These are phyloP conservation scores for Sarcophaga carnaria DNA, from an alignment of 2,888 invertebrate species.

Conservation along the genomic window DNA sequence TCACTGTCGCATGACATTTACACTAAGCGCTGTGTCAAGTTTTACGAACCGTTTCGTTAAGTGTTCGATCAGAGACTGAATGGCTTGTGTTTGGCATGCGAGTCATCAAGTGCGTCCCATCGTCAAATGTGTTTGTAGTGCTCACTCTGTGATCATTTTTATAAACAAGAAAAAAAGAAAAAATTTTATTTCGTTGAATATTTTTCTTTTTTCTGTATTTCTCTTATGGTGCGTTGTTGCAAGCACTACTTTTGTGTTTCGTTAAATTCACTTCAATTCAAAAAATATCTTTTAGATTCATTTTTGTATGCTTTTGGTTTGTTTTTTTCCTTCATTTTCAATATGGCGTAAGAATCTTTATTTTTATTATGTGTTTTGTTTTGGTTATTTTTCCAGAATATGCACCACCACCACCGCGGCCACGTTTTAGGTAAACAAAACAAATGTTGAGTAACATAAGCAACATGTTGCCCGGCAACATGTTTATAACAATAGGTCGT, in stretches of 20 bases:
- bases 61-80: slow-evolving; percentile 78
- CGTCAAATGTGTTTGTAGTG: slow-evolving; percentile 21
- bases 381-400: slow-evolving; percentile 7
- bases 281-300: slow-evolving; percentile 58
- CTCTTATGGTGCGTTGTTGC: slow-evolving; percentile 29
- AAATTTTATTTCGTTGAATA: not conserved
- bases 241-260: slow-evolving; percentile 31
- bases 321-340: not conserved
- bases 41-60: slow-evolving; percentile 70
- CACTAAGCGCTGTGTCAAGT: slow-evolving; percentile 64
- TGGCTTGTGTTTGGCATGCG: slow-evolving; percentile 40
- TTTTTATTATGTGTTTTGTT: slow-evolving; percentile 25
- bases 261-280: slow-evolving; percentile 4
- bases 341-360: not conserved
- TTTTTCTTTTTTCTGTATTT: not conserved
- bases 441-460: slow-evolving; percentile 9
- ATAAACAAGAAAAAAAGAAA: not conserved
- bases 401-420: not conserved
- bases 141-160: slow-evolving; percentile 4
- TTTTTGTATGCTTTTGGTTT: not conserved
- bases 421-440: not conserved
- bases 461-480: not conserved
- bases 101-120: slow-evolving; percentile 30
- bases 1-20: slow-evolving; percentile 69
- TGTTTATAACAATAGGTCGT: not conserved